These are phyloP conservation scores for Boulengeromyrus knoepffleri DNA, from an alignment of 2,113 vertebrate species.

Conservation along the genomic window DNA sequence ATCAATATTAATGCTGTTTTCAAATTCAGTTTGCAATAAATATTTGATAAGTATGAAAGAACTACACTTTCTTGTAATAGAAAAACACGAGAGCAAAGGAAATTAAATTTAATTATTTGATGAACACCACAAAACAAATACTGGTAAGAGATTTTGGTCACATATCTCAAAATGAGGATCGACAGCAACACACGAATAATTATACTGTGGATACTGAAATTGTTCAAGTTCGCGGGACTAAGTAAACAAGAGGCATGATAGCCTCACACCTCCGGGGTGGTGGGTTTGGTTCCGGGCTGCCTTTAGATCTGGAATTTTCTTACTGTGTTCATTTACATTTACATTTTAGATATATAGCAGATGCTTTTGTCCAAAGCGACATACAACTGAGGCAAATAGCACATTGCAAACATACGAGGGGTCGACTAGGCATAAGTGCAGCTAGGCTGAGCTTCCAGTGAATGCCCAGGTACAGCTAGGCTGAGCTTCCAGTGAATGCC, in stretches of 20 bases:
- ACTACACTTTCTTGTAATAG: slow-evolving; percentile 4
- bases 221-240: neutral
- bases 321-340: neutral
- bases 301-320: neutral
- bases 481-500: no score
- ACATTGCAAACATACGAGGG: neutral
- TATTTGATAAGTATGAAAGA: slow-evolving; percentile 23
- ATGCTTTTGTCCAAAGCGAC: neutral
- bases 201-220: neutral
- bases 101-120: slow-evolving; percentile 16
- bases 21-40: slow-evolving; percentile 23
- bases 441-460: no score
- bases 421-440: no score
- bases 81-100: slow-evolving; percentile 8
- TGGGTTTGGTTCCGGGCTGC: neutral
- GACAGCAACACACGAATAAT: neutral
- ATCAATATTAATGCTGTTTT: slow-evolving; percentile 36
- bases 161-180: neutral
- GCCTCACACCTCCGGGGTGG: neutral
- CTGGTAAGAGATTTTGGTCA: neutral
- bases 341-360: neutral
- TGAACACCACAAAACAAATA: neutral
- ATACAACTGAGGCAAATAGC: neutral
- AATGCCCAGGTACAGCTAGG: no score
- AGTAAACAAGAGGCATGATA: neutral